A percentile compares a stretch with the other conserved stretches of the same genome.
These are phyloP conservation scores for Orchesella flavescens DNA, from an alignment of 2,888 invertebrate genomes.

Conservation along the genomic window DNA sequence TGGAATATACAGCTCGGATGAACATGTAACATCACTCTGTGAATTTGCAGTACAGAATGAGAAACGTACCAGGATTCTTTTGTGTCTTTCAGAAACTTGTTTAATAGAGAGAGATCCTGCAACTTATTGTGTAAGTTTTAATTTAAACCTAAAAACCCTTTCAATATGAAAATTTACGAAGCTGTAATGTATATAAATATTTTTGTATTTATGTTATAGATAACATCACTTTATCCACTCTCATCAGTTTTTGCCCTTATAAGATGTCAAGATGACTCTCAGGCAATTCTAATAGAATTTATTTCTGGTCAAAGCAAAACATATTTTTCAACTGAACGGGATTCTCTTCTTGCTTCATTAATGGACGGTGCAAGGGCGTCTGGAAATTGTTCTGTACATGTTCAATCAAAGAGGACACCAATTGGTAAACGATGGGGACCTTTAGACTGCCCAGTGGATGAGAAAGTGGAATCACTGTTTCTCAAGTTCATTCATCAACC, in stretches of 20 bases:
- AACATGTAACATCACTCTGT: slow-evolving; percentile 94
- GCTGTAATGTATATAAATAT: neutral
- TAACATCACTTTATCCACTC: slow-evolving; percentile 71
- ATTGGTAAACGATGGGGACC: slow-evolving; percentile 93
- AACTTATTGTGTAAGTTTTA: slow-evolving; percentile 80
- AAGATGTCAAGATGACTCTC: slow-evolving; percentile 91
- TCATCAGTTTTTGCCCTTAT: slow-evolving; percentile 91
- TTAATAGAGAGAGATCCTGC: slow-evolving; percentile 96
- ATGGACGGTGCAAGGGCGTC: slow-evolving; percentile 97
- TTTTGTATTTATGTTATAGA: slow-evolving; percentile 40
- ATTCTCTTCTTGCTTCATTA: slow-evolving; percentile 94
- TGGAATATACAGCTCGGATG: slow-evolving; percentile 95
- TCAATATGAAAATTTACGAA: neutral
- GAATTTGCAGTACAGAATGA: slow-evolving; percentile 98
- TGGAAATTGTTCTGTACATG: slow-evolving; percentile 96
- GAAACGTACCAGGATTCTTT: slow-evolving; percentile 84
- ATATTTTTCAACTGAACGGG: slow-evolving; percentile 95
- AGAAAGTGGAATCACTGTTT: slow-evolving; percentile 93
- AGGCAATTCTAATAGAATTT: slow-evolving; percentile 95
- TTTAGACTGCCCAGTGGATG: slow-evolving; percentile 88
- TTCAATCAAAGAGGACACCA: slow-evolving; percentile 88
- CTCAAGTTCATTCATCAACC: slow-evolving; percentile 84
- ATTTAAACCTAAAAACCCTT: neutral
- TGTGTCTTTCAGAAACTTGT: slow-evolving; percentile 96
- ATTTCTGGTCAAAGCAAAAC: slow-evolving; percentile 90